Evolutionary conservation across 2,113 vertebrate genomes (phyloP).

Genomic region (Paradoxurus hermaphroditus): DNA sequence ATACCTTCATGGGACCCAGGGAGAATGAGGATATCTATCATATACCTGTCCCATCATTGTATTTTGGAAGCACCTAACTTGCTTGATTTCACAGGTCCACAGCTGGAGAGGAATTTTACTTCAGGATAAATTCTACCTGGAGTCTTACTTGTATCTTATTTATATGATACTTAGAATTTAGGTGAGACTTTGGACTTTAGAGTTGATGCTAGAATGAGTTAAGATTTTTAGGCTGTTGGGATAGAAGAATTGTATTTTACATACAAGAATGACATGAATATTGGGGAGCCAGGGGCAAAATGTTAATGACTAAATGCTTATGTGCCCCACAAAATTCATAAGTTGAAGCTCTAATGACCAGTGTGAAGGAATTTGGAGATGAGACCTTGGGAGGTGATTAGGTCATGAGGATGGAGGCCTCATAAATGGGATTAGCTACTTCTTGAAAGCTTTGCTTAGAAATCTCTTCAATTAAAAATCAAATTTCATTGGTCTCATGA

Average conservation of each 20-base stretch:
- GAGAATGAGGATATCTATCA: not conserved
- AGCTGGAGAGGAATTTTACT: not conserved
- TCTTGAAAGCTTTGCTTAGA: not conserved
- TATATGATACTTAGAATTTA: not conserved
- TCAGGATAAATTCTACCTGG: not conserved
- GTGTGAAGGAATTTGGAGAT: not conserved
- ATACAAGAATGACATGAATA: not conserved
- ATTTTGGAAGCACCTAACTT: not conserved
- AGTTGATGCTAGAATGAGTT: not conserved
- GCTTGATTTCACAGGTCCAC: not conserved
- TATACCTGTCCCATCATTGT: not conserved
- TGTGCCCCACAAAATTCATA: not conserved
- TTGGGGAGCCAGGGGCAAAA: not conserved
- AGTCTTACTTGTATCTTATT: not conserved
- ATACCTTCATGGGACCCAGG: rapidly evolving
- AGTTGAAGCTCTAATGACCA: not conserved
- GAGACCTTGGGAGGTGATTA: not conserved
- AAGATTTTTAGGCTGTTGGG: not conserved
- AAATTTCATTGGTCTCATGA: not conserved
- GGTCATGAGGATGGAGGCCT: not conserved
- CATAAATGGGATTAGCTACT: not conserved
- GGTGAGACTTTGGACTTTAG: not conserved
- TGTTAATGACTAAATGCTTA: not conserved
- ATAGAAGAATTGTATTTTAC: not conserved
- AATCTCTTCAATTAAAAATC: not conserved